Conservation (phyloP, 2,888 invertebrate species). For the Dasypogon diadema region DNA sequence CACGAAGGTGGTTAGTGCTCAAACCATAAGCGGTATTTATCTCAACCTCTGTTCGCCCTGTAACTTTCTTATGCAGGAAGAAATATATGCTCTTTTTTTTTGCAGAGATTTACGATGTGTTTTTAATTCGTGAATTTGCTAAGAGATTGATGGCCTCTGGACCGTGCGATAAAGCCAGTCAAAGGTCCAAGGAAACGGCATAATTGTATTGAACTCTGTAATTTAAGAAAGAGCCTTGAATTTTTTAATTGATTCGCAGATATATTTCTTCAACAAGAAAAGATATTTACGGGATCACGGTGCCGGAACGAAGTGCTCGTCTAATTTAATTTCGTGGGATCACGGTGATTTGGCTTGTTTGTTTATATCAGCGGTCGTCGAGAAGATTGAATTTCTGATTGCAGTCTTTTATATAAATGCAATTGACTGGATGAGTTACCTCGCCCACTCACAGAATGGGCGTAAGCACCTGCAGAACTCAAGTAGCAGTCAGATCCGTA, state of each 20-base stretch:
- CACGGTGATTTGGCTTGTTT: conserved; percentile 15
- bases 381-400: neutral
- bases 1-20: conserved; percentile 2
- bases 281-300: neutral
- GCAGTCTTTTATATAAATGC: conserved; percentile 17
- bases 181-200: conserved; percentile 31
- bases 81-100: too few species aligned
- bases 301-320: conserved; percentile 27
- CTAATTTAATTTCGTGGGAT: conserved; percentile 39
- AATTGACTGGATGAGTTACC: neutral
- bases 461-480: conserved; percentile 22
- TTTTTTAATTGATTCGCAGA: conserved; percentile 27
- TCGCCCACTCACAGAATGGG: conserved; percentile 14
- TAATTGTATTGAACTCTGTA: conserved; percentile 32
- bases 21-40: neutral
- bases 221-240: conserved; percentile 23
- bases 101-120: conserved; percentile 48
- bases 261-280: conserved; percentile 10
- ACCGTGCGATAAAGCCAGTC: conserved; percentile 30
- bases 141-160: conserved; percentile 49
- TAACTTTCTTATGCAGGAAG: neutral
- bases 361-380: neutral
- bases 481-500: neutral
- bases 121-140: conserved; percentile 50
- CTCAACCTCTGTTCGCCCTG: conserved; percentile 4